These are phyloP conservation scores for Perithous albicinctus DNA, from an alignment of 2,888 invertebrate species.

Conservation along the genomic window DNA sequence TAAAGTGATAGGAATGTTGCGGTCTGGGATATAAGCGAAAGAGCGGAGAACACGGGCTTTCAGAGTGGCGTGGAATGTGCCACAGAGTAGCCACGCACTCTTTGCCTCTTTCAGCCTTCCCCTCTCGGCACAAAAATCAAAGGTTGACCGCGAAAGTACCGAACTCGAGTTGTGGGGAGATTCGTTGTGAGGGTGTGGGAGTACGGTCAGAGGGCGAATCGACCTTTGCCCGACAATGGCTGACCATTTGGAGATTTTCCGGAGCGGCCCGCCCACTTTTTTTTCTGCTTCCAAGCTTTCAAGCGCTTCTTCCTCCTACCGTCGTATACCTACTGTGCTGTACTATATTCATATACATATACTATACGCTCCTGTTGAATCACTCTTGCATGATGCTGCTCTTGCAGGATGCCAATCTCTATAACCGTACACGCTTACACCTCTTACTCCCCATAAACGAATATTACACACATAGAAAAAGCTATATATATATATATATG, in stretches of 20 bases:
- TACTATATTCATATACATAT: slow-evolving; percentile 10
- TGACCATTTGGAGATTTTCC: slow-evolving; percentile 70
- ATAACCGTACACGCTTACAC: background rate
- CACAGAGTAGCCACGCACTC: slow-evolving; percentile 42
- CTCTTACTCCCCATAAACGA: background rate
- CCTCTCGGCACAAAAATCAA: slow-evolving; percentile 69
- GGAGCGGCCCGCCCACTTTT: slow-evolving; percentile 52
- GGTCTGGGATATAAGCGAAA: slow-evolving; percentile 42
- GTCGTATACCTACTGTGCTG: background rate
- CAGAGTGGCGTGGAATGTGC: slow-evolving; percentile 55
- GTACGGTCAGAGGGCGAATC: slow-evolving; percentile 21
- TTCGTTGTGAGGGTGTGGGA: slow-evolving; percentile 47
- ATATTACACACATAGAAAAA: background rate
- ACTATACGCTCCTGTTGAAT: background rate
- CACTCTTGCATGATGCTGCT: background rate
- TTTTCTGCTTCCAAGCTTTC: slow-evolving; percentile 40
- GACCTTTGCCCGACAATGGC: slow-evolving; percentile 72
- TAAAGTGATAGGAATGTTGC: slow-evolving; percentile 24
- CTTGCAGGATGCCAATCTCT: background rate
- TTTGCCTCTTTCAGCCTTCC: slow-evolving; percentile 29
- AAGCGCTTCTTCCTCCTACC: background rate
- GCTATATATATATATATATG: background rate
- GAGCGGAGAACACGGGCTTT: slow-evolving; percentile 53
- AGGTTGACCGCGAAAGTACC: slow-evolving; percentile 73
- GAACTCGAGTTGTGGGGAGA: slow-evolving; percentile 52